Percentiles rank a stretch among this genome's conserved stretches.
These are phyloP conservation scores for Pheosia gnoma DNA, from an alignment of 2,888 invertebrate species.

Conservation along the genomic window DNA sequence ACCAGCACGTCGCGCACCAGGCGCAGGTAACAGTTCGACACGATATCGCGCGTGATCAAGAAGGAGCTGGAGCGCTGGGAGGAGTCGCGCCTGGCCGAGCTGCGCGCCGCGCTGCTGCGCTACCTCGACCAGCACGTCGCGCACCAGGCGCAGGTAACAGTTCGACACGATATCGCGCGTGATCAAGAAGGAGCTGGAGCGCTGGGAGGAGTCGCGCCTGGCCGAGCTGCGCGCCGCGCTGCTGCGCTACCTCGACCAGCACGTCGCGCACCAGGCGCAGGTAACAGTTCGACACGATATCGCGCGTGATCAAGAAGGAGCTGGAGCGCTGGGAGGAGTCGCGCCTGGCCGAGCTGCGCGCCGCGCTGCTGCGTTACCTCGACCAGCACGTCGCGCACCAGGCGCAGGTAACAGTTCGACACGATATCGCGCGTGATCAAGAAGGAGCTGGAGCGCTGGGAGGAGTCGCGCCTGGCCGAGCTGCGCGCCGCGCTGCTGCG, in stretches of 20 bases:
- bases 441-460: conserved; percentile 96
- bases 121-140: conserved; percentile 97
- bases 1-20: conserved; percentile 97
- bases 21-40: conserved; percentile 98
- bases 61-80: conserved; percentile 97
- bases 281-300: conserved; percentile 98
- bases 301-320: conserved; percentile 96
- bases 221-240: conserved; percentile 95
- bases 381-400: conserved; percentile 98
- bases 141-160: conserved; percentile 97
- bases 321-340: conserved; percentile 95
- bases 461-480: conserved; percentile 93
- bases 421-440: conserved; percentile 97
- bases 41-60: conserved; percentile 96
- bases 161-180: conserved; percentile 97
- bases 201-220: conserved; percentile 94
- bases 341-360: conserved; percentile 95
- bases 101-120: conserved; percentile 94
- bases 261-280: conserved; percentile 97
- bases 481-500: conserved; percentile 95
- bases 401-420: conserved; percentile 97
- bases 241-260: conserved; percentile 95
- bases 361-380: conserved; percentile 94
- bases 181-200: conserved; percentile 96
- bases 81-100: conserved; percentile 93